These are phyloP conservation scores for Malurus splendens DNA, from an alignment of 2,797 vertebrate species.

Conservation along the genomic window DNA sequence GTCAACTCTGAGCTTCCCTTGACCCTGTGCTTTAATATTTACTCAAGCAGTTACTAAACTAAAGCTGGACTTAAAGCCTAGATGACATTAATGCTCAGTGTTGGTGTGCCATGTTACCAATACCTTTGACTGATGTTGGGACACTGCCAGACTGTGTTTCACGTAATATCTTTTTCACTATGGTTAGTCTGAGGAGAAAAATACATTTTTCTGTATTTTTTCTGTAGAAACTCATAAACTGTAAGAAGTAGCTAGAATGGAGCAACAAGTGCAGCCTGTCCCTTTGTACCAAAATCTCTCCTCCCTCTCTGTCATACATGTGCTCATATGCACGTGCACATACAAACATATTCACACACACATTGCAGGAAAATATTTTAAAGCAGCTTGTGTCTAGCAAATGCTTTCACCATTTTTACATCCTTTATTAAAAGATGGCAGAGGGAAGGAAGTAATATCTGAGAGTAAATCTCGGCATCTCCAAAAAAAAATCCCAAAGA, in stretches of 20 bases:
- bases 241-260: background rate
- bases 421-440: background rate
- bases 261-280: background rate
- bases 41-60: background rate
- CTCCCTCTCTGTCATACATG: background rate
- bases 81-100: background rate
- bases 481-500: background rate
- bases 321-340: accelerated
- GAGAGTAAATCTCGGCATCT: background rate
- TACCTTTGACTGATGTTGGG: background rate
- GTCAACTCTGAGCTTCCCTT: background rate
- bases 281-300: background rate
- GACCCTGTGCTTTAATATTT: background rate
- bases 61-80: background rate
- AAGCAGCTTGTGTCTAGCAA: background rate
- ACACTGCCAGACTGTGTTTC: background rate
- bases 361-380: background rate
- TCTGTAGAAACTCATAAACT: background rate
- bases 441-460: background rate
- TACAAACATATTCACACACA: background rate
- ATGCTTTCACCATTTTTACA: background rate
- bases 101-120: background rate
- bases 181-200: background rate
- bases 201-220: background rate
- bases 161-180: background rate